Conservation (phyloP, 2,888 invertebrate species). For the Sphinx pinastri region DNA sequence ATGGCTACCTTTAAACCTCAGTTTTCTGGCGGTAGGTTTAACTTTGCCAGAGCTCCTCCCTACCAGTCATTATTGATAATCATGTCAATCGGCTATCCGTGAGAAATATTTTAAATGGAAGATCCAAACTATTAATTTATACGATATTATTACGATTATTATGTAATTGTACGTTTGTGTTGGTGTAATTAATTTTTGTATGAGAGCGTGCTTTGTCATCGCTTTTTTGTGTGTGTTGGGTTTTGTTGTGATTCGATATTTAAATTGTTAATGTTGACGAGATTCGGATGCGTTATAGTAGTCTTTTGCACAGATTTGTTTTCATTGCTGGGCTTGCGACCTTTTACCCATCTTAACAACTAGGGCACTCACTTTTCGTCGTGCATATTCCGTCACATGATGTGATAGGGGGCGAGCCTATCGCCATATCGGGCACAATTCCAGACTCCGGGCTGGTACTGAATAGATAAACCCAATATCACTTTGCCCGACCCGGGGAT, state of each 20-base stretch:
- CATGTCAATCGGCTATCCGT: constrained; percentile 74
- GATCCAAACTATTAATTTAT: constrained; percentile 70
- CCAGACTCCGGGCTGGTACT: too few relatives aligned
- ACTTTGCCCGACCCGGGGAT: too few relatives aligned
- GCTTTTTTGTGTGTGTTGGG: constrained; percentile 15
- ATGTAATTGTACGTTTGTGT: constrained; percentile 60
- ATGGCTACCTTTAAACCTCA: constrained; percentile 18
- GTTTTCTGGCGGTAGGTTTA: constrained; percentile 65
- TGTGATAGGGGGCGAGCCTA: too few relatives aligned
- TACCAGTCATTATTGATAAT: constrained; percentile 74
- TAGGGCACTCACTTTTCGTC: too few relatives aligned
- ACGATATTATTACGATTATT: constrained; percentile 67
- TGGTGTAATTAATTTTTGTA: constrained; percentile 20
- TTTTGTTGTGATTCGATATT: constrained; percentile 23
- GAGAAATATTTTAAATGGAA: constrained; percentile 75
- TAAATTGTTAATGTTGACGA: neutral
- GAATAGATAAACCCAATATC: too few relatives aligned
- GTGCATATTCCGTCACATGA: too few relatives aligned
- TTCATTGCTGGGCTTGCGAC: neutral
- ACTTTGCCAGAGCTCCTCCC: constrained; percentile 78
- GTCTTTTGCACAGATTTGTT: neutral
- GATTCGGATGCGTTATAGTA: neutral
- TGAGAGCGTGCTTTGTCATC: constrained; percentile 25
- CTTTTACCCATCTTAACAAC: too few relatives aligned
- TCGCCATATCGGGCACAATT: too few relatives aligned